A percentile compares a stretch with the other conserved stretches of the same genome.
phyloP scores from a whole-genome alignment of 2,797 vertebrate species.

The Takifugu rubripes region DNA sequence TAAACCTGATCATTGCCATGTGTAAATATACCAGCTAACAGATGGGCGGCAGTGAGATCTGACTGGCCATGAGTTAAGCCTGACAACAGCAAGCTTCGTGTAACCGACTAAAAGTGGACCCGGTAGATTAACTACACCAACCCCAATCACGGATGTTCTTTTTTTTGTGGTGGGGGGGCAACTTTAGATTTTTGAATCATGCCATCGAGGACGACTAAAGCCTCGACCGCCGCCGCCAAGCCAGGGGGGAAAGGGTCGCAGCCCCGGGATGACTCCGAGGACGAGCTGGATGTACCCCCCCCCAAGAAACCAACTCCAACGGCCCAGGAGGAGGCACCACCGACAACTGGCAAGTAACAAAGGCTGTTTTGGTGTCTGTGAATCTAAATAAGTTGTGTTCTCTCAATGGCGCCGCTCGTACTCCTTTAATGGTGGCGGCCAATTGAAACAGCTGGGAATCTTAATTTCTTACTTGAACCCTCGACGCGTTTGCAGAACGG shows the following conservation, averaged over 20 bases:
- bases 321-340: constrained; percentile 71
- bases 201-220: constrained; percentile 85
- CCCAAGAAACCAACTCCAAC: constrained; percentile 67
- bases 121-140: constrained; percentile 60
- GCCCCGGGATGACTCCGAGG: constrained; percentile 75
- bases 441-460: constrained; percentile 54
- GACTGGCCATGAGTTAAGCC: constrained; percentile 55
- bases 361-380: constrained; percentile 70
- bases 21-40: constrained; percentile 18
- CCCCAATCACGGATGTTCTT: constrained; percentile 52
- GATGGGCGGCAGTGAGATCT: constrained; percentile 43
- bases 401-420: constrained; percentile 62
- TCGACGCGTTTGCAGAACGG: constrained; percentile 57
- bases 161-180: background rate
- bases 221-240: constrained; percentile 78
- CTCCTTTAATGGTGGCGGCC: constrained; percentile 51
- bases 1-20: constrained; percentile 2
- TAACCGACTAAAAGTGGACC: constrained; percentile 56
- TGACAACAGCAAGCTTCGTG: constrained; percentile 56
- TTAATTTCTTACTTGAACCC: constrained; percentile 46
- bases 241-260: constrained; percentile 74
- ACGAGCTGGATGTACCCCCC: constrained; percentile 75
- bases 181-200: constrained; percentile 77
- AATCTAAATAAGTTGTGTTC: constrained; percentile 70
- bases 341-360: constrained; percentile 79